Evolutionary conservation across 1,140 invertebrate species (phyloP), one percentile per base, ranked within the genome.

Genomic region (Drosophila pachea): DNA sequence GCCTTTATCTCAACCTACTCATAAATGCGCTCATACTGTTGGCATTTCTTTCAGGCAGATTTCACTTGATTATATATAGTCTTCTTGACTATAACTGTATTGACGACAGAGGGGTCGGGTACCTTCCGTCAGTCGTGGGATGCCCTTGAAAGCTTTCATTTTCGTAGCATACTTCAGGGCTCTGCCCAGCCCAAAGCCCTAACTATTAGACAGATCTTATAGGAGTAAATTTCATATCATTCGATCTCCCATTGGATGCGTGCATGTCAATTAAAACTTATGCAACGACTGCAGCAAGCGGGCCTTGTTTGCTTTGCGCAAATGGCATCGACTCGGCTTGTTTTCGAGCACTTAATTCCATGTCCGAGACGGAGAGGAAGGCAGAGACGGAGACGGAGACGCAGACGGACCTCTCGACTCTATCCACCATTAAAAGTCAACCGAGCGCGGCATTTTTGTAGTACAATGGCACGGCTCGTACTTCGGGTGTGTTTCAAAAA

Each of bases 401-500:
- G 22, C 1, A 22, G 22, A 22, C 61, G 29, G 29, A 65, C 22
- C 22, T 22, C 22, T 22, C 22, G 61, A 64, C 70, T 81, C 74
- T 65, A 86, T 86, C 81, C 81, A 86, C 81, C 81, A 86, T 86
- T 86, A 68, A 81, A 73, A 86, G 71, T 86, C 81, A 86, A 86
- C 81, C 74, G 81, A 86, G 81, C 81, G 81, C 81, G 76, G 82
- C 81, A 77, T 86, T 86, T 86, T 86, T 86, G 76, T 77, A 69
- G 76, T 74, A 75, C 62, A 73, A 72, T 59, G 78, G 5, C 73
- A 50, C 53, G 56, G 31, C 61, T 45, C 52, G 43, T 38, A 74
- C 72, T 63, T 69, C 59, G 56, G 73, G 59, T 59, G 64, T 67
- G 50, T 60, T 70, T 68, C 58, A 47, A 73, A 66, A 81, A 67